These are phyloP conservation scores for Zaprionus taronus DNA, from an alignment of 1,140 invertebrate species.

Conservation along the genomic window DNA sequence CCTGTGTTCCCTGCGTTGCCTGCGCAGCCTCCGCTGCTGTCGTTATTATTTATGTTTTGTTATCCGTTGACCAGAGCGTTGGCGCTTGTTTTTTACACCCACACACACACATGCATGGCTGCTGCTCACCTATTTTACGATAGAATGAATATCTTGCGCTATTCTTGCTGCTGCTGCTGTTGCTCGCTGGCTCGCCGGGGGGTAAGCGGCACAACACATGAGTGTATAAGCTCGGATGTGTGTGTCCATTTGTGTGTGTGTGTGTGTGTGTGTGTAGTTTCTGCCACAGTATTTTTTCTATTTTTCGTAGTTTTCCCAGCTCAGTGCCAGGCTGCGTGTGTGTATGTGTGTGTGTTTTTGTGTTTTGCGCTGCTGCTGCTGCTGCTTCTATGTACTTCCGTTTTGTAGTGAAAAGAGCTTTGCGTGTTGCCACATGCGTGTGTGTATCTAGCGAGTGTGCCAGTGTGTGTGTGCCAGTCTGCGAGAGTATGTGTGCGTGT, in stretches of 20 bases:
- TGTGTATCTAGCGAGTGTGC: conserved; percentile 27
- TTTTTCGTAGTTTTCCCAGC: conserved; percentile 62
- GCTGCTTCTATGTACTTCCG: conserved; percentile 77
- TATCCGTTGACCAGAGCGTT: conserved; percentile 82
- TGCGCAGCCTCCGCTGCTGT: conserved; percentile 25
- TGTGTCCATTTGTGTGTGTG: conserved; percentile 7
- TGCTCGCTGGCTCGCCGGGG: neutral
- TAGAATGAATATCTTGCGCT: conserved; percentile 80
- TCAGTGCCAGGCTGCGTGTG: conserved; percentile 38
- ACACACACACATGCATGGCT: conserved; percentile 29
- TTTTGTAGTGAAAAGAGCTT: conserved; percentile 82
- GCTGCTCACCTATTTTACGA: conserved; percentile 80
- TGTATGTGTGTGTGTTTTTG: conserved; percentile 41
- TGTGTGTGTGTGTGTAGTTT: conserved; percentile 55
- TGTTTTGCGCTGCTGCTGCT: conserved; percentile 65
- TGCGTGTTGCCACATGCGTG: conserved; percentile 73
- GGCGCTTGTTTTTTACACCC: conserved; percentile 63
- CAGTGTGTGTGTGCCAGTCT: conserved; percentile 33
- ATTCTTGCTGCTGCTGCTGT: conserved; percentile 51
- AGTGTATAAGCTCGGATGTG: conserved; percentile 3
- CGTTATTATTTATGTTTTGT: conserved; percentile 84
- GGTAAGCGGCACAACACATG: neutral
- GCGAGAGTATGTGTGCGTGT: conserved; percentile 38
- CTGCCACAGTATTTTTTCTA: conserved; percentile 79
- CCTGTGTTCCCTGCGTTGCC: conserved; percentile 32